phyloP scores from a whole-genome alignment of 2,888 invertebrate genomes.

The Drosophila borborema region DNA sequence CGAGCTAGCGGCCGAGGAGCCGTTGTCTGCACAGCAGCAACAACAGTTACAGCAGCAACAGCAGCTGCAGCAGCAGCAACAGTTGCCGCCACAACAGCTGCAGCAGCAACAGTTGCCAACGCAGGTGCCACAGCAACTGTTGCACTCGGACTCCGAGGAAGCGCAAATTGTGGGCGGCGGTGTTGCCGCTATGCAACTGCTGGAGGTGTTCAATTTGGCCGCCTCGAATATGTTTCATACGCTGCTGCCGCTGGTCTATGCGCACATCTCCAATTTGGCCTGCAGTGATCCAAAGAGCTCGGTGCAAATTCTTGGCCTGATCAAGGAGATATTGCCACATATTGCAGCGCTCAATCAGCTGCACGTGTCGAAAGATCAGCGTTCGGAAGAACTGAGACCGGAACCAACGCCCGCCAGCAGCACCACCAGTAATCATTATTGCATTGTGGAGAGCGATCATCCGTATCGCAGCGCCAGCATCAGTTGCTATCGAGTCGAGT shows the following conservation, averaged over 20 bases:
- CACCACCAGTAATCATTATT: conserved; percentile 94
- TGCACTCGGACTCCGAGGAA: conserved; percentile 83
- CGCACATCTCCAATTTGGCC: conserved; percentile 92
- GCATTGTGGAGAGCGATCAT: conserved; percentile 97
- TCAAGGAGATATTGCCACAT: conserved; percentile 95
- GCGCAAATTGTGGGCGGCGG: conserved; percentile 50
- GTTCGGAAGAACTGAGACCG: conserved; percentile 79
- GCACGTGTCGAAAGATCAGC: conserved; percentile 81
- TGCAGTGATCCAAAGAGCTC: conserved; percentile 94
- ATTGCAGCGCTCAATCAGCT: conserved; percentile 93
- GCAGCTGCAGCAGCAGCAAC: conserved; percentile 35
- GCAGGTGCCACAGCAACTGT: conserved; percentile 27
- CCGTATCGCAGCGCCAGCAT: conserved; percentile 96
- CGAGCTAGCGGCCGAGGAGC: conserved; percentile 75
- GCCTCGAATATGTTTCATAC: conserved; percentile 88
- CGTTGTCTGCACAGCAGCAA: conserved; percentile 27
- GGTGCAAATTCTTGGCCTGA: conserved; percentile 93
- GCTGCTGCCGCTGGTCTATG: conserved; percentile 93
- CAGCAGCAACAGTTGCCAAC: conserved; percentile 30
- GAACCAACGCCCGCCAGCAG: conserved; percentile 32
- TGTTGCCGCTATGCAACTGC: conserved; percentile 80
- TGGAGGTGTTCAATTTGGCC: conserved; percentile 84
- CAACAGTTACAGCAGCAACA: conserved; percentile 30
- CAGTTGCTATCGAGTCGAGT: conserved; percentile 93
- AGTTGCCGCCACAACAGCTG: conserved; percentile 20